These are phyloP conservation scores for Gnatocerus cornutus DNA, from an alignment of 2,888 invertebrate genomes.

Conservation along the genomic window DNA sequence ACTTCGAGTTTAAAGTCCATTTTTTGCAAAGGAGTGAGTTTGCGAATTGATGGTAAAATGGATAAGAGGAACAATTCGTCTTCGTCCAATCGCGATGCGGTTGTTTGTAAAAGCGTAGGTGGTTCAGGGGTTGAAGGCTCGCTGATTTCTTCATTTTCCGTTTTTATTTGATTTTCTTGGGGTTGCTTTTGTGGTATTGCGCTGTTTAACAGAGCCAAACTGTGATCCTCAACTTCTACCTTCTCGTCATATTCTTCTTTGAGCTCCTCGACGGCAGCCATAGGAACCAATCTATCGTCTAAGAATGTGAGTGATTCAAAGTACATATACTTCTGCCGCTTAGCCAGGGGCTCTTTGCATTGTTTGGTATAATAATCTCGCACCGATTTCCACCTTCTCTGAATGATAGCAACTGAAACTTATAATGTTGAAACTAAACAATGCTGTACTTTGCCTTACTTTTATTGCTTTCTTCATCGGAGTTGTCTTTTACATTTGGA, in stretches of 20 bases:
- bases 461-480: constrained; percentile 3
- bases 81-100: background rate
- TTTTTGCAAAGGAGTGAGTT: constrained; percentile 24
- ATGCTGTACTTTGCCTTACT: background rate
- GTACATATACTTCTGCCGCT: constrained; percentile 15
- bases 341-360: background rate
- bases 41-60: constrained; percentile 17
- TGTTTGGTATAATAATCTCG: constrained; percentile 22
- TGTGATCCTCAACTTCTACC: too few relatives aligned
- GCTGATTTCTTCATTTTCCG: background rate
- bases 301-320: constrained; percentile 20
- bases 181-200: too few relatives aligned
- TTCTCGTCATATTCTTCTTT: too few relatives aligned
- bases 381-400: constrained; percentile 21
- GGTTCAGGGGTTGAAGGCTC: too few relatives aligned
- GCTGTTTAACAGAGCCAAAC: too few relatives aligned
- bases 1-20: constrained; percentile 26
- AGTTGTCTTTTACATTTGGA: background rate
- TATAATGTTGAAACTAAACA: background rate
- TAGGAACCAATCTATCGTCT: background rate
- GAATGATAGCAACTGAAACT: constrained; percentile 11
- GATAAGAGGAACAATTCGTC: constrained; percentile 28
- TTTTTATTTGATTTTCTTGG: constrained; percentile 1
- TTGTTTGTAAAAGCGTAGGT: too few relatives aligned
- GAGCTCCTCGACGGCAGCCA: too few relatives aligned